Base-by-base conservation (phyloP, 2,888 invertebrate genomes). In the Stenurella melanura region DNA sequence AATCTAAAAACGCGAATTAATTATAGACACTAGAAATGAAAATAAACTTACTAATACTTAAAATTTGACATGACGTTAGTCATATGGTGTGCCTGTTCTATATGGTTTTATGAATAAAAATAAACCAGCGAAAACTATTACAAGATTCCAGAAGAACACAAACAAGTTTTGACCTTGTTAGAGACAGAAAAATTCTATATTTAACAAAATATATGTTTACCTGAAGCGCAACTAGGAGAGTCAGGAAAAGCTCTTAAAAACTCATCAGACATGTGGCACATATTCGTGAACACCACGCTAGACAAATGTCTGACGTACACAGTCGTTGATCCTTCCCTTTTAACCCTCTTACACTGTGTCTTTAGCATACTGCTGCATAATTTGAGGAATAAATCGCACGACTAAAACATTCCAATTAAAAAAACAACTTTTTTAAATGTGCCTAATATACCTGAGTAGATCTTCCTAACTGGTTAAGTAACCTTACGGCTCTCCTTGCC, bases 201-300 rank as follows among this genome's bases (percentile, higher is more conserved):
- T 26, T 26, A n/a, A n/a, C 6, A 4, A 26, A 34, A 34, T 6
- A 34, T 34, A 34, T 34, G 30, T 12, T 73, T 89, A 95, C 95
- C 94, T 82, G 95, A 95, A 67, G 93, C 93, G 86, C 95, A 95
- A 34, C 93, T 93, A 26, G 93, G 92, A 73, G 93, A 94, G 83
- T 94, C 92, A 66, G 96, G 95, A 89, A 98, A 98, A 58, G 97
- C 94, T 82, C 94, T 93, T 60, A 93, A 90, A 87, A 96, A 96
- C 88, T 96, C 96, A 80, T 92, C 91, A 12, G 89, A 88, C 90
- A 90, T 90, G 72, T 89, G 88, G 81, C 90, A 89, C 83, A 97
- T 92, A 87, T 95, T 95, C 82, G 94, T 94, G 88, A 97, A 97
- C 86, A 96, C 96, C 18, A 96, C 94, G 81, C 94, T 94, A 26